Conservation (phyloP, 2,797 vertebrate species). For the Botia almorhae region DNA sequence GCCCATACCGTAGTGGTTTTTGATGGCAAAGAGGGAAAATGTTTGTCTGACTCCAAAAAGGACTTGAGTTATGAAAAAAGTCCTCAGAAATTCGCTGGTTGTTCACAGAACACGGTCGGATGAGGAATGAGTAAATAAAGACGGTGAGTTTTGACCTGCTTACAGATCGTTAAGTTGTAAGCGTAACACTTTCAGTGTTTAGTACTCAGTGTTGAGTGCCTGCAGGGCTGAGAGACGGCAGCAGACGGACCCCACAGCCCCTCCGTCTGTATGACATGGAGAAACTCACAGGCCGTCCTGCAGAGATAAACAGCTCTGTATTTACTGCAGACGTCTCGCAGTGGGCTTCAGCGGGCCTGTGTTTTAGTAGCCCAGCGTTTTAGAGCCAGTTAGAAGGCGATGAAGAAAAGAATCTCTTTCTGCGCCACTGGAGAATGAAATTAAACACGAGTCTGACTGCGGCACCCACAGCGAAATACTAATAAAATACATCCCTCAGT, state of each 20-base stretch:
- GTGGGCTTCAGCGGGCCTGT: neutral
- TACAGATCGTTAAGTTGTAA: neutral
- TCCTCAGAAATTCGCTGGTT: no score
- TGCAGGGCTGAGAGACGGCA: no score
- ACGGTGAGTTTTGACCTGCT: no score
- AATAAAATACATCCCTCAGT: neutral
- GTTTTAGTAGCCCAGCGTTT: neutral
- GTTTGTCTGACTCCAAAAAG: no score
- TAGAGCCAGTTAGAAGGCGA: neutral
- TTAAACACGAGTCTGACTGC: neutral
- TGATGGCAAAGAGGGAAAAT: no score
- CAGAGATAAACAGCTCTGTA: conserved; percentile 12
- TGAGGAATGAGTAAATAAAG: no score
- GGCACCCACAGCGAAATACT: neutral
- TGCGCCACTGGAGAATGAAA: conserved; percentile 4
- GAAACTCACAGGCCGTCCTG: neutral
- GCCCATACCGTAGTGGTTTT: no score
- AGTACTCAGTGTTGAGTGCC: neutral
- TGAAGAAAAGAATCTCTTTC: neutral
- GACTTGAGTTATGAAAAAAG: no score
- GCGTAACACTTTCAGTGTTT: no score
- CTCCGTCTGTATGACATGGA: conserved; percentile 1
- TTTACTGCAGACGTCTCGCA: neutral
- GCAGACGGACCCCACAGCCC: neutral
- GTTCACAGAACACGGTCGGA: no score